Percentiles rank a stretch among this genome's conserved stretches.
Conservation (phyloP, 1,140 invertebrate genomes). For the Pemphigus obesinymphae region DNA sequence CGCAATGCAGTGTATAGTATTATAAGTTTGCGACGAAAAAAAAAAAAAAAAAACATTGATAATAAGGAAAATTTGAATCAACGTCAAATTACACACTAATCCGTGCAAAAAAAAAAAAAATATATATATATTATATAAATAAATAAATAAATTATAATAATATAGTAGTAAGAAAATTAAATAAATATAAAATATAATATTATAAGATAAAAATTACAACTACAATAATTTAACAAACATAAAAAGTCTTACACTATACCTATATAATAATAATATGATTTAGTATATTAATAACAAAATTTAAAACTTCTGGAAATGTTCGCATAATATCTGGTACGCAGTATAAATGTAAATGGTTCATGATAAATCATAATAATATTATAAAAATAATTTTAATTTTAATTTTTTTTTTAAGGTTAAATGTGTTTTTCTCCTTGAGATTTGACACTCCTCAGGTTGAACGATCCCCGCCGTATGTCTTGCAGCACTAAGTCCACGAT, state of each 20-base stretch:
- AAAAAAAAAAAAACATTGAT: not conserved
- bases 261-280: not conserved
- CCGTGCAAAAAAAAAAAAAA: not conserved
- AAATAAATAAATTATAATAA: no score
- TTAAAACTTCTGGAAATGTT: not conserved
- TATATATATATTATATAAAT: no score
- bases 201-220: not conserved
- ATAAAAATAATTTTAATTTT: not conserved
- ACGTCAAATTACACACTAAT: not conserved
- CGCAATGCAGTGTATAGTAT: no score
- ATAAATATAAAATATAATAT: not conserved
- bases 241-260: not conserved
- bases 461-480: slow-evolving; percentile 48
- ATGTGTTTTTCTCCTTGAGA: not conserved
- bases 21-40: no score
- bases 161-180: not conserved
- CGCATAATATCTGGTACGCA: not conserved
- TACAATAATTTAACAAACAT: not conserved
- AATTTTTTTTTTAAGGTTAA: not conserved
- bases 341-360: not conserved
- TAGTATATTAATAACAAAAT: not conserved
- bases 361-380: no score
- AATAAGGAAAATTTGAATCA: not conserved
- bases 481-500: slow-evolving; percentile 48
- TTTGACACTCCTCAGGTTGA: slow-evolving; percentile 45